Percentiles rank a stretch among this genome's conserved stretches.
Conservation (phyloP, 2,888 invertebrate species). For the Erpobdella octoculata region DNA sequence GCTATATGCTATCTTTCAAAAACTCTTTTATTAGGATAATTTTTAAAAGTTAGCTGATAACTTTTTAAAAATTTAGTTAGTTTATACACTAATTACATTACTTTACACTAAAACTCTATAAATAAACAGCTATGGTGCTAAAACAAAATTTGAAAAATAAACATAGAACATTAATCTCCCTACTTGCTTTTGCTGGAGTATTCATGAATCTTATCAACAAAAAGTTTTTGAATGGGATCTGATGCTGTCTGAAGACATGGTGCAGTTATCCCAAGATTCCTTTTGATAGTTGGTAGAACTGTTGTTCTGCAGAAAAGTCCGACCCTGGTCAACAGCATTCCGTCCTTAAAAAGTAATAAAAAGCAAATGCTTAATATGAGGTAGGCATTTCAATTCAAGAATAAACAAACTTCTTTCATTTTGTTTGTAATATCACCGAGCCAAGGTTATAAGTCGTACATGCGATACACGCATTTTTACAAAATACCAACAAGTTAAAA, state of each 20-base stretch:
- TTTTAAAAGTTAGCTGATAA: no score
- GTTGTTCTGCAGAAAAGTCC: neutral
- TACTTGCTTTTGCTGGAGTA: conserved; percentile 79
- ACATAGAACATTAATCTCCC: conserved; percentile 49
- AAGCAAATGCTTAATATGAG: no score
- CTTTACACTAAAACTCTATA: neutral
- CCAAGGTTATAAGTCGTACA: no score
- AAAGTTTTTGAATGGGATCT: conserved; percentile 87
- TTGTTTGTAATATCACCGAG: no score
- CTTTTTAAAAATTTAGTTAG: no score
- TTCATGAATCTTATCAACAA: conserved; percentile 81
- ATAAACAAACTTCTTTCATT: no score
- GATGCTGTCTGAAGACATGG: conserved; percentile 38
- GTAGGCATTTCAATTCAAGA: no score
- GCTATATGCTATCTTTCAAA: no score
- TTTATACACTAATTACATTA: no score
- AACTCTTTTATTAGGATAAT: no score
- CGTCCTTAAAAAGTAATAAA: neutral
- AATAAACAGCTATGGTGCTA: neutral
- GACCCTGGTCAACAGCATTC: conserved; percentile 18
- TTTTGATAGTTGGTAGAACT: conserved; percentile 17
- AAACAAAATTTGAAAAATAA: neutral
- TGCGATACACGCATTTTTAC: no score
- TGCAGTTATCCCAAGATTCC: conserved; percentile 45
- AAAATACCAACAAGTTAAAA: no score